phyloP scores from a whole-genome alignment of 2,888 invertebrate species.

The Drosophila borborema region DNA sequence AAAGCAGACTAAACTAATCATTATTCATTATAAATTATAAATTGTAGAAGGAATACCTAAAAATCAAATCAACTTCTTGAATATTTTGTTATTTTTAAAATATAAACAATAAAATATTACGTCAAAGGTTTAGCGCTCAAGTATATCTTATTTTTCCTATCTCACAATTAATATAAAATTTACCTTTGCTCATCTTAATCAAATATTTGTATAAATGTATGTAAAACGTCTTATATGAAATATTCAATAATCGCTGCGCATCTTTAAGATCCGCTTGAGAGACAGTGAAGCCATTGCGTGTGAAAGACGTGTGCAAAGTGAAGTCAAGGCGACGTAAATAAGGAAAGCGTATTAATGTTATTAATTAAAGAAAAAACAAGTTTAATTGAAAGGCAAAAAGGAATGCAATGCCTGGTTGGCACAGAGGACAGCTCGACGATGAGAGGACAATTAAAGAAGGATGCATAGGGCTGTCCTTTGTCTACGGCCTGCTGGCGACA shows the following conservation, averaged over 20 bases:
- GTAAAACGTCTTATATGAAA: too few relatives aligned
- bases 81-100: too few relatives aligned
- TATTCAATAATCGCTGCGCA: too few relatives aligned
- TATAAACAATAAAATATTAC: too few relatives aligned
- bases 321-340: conserved; percentile 45
- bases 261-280: not conserved
- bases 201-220: too few relatives aligned
- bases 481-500: conserved; percentile 53
- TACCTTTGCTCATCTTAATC: too few relatives aligned
- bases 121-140: too few relatives aligned
- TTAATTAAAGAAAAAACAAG: conserved; percentile 72
- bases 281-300: not conserved
- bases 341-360: conserved; percentile 71
- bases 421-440: conserved; percentile 22
- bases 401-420: conserved; percentile 29
- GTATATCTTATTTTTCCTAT: not conserved
- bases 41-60: too few relatives aligned
- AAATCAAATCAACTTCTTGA: too few relatives aligned
- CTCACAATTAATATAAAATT: too few relatives aligned
- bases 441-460: conserved; percentile 72
- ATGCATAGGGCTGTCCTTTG: conserved; percentile 50
- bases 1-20: too few relatives aligned
- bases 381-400: conserved; percentile 66
- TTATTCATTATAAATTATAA: too few relatives aligned
- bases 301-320: not conserved